phyloP scores from a whole-genome alignment of 2,888 invertebrate genomes.

The Spodoptera exigua region DNA sequence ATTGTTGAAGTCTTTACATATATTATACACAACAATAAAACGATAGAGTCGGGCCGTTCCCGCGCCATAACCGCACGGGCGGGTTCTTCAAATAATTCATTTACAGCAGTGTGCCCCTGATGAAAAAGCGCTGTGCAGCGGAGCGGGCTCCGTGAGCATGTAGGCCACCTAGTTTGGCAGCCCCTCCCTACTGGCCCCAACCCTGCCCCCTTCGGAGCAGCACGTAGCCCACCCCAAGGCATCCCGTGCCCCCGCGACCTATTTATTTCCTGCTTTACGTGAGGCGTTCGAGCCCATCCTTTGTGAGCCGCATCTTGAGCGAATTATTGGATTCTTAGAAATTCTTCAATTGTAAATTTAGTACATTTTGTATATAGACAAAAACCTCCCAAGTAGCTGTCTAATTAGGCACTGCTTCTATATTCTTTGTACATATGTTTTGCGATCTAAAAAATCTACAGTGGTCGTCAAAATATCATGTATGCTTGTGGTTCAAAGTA shows the following conservation, averaged over 20 bases:
- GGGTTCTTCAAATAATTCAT: constrained; percentile 64
- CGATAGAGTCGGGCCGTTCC: constrained; percentile 1
- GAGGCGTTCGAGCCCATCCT: constrained; percentile 48
- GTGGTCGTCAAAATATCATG: constrained; percentile 21
- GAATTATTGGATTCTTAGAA: constrained; percentile 9
- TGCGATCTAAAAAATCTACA: not conserved
- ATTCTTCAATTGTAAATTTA: constrained; percentile 13
- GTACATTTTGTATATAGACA: constrained; percentile 4
- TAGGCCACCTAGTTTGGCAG: constrained; percentile 80
- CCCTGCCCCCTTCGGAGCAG: constrained; percentile 38
- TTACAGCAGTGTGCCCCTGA: constrained; percentile 62
- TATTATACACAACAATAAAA: constrained; percentile 16
- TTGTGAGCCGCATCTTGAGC: constrained; percentile 43
- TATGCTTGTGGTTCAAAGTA: constrained; percentile 28
- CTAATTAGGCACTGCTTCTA: too few relatives aligned
- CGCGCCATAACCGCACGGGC: constrained; percentile 11
- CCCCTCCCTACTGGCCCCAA: constrained; percentile 46
- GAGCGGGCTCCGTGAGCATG: constrained; percentile 65
- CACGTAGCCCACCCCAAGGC: constrained; percentile 49
- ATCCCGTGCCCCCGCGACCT: constrained; percentile 73
- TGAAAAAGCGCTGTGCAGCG: constrained; percentile 67
- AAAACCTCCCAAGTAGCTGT: too few relatives aligned
- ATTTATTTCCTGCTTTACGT: constrained; percentile 78
- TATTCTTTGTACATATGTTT: constrained; percentile 43
- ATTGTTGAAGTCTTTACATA: not conserved